A percentile compares a stretch with the other conserved stretches of the same genome.
Conservation (phyloP, 2,888 invertebrate species). For the Cyrtodaria siliqua region DNA sequence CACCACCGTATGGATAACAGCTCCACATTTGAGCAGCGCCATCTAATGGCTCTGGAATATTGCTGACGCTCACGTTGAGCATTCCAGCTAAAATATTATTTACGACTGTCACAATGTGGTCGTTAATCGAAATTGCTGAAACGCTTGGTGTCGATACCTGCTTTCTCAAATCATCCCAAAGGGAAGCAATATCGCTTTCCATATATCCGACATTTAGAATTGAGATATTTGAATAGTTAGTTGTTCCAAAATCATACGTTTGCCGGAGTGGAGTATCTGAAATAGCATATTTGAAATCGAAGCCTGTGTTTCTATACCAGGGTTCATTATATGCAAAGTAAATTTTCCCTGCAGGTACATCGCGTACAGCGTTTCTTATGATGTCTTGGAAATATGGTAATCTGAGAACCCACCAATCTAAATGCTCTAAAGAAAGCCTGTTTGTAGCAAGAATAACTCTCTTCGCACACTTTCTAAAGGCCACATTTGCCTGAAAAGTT, state of each 20-base stretch:
- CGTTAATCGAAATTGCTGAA: no score
- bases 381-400: slow-evolving; percentile 5
- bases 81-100: slow-evolving; percentile 23
- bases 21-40: slow-evolving; percentile 46
- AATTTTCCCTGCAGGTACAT: slow-evolving; percentile 2
- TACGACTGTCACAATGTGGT: no score
- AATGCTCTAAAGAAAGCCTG: slow-evolving; percentile 18
- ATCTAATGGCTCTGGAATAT: slow-evolving; percentile 33
- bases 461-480: slow-evolving; percentile 17
- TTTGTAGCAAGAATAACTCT: slow-evolving; percentile 39
- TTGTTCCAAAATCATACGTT: slow-evolving; percentile 16
- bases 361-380: not conserved
- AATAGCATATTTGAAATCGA: not conserved
- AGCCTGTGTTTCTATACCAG: slow-evolving; percentile 1
- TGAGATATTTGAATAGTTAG: not conserved
- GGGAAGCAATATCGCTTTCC: not conserved
- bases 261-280: slow-evolving; percentile 19
- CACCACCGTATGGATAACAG: slow-evolving; percentile 43
- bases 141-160: no score
- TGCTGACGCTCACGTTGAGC: slow-evolving; percentile 19
- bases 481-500: not conserved
- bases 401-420: slow-evolving; percentile 34
- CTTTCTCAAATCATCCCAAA: no score
- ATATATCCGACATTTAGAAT: slow-evolving; percentile 5
- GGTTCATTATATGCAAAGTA: slow-evolving; percentile 11